These are phyloP conservation scores for Eudorcas thomsonii DNA, from an alignment of 2,113 vertebrate species.

Conservation along the genomic window DNA sequence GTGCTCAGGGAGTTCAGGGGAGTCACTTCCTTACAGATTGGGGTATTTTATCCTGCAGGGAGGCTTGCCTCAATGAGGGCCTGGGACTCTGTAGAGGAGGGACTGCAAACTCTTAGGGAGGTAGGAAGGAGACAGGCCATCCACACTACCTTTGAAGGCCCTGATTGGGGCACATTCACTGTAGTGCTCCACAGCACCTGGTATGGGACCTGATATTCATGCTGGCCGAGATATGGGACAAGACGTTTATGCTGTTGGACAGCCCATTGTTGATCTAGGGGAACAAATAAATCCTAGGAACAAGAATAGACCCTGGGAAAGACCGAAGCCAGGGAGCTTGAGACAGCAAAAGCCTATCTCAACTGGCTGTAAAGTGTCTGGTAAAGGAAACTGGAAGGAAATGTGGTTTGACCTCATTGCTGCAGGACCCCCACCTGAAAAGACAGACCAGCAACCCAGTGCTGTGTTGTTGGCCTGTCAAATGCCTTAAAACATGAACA, in stretches of 20 bases:
- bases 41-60: not conserved
- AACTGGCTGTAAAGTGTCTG: not conserved
- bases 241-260: not conserved
- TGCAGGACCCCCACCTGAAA: not conserved
- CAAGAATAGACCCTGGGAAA: not conserved
- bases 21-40: not conserved
- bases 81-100: not conserved
- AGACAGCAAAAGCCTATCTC: not conserved
- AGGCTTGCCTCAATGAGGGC: not conserved
- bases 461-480: not conserved
- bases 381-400: not conserved
- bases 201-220: not conserved
- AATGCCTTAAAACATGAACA: not conserved
- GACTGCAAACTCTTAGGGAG: not conserved
- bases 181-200: not conserved
- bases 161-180: not conserved
- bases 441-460: not conserved
- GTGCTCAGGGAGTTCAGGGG: not conserved
- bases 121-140: not conserved
- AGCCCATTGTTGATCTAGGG: not conserved
- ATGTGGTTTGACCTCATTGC: not conserved
- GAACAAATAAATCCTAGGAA: not conserved
- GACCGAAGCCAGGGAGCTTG: not conserved
- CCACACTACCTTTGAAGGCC: not conserved
- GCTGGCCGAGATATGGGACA: not conserved